Evolutionary conservation across 2,888 invertebrate species (phyloP), one percentile per base, ranked within the genome.

Genomic region (Synergus umbraculus): DNA sequence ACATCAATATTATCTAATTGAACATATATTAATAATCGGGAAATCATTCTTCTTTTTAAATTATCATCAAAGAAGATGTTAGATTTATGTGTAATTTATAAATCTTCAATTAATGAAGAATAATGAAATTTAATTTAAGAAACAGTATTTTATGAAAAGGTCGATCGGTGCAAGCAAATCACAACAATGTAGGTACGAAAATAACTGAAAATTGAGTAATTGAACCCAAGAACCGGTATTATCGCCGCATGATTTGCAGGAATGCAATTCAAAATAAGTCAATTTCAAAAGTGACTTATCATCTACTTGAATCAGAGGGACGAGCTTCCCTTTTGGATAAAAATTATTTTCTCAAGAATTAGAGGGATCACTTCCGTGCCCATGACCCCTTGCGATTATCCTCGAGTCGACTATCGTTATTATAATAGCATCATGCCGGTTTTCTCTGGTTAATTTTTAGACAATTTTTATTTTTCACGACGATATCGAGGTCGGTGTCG

Each of bases 401-500:
- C 22, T 22, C 22, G 60, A 12, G 22, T 12, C 22, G 22, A 60
- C 4, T 22, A 66, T 15, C 65, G 43, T 41, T 15, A 66, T 66
- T 66, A 66, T 37, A 15, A 41, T 7, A 15, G 15, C n/a, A 41
- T 43, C 41, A 9, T 66, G 65, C 9, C 29, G 8, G 69, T 54
- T 69, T 49, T 54, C 69, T 69, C 37, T 12, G 12, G 67, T 5
- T 18, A 66, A 37, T 66, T 66, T 66, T 43, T 54, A n/a, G 7
- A n/a, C 2, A 7, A 54, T 54, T 54, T 37, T 37, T 2, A 46
- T 46, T 22, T 67, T 67, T 67, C 44, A 4, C 44, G 49, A 22
- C 4, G 46, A 69, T 69, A 69, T 69, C 73, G 73, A 73, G 73
- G 73, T 73, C 73, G 73, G 49, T 73, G 73, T 54, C 73, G 73